Conservation (phyloP, 2,888 invertebrate species). For the Eristalis pertinax region DNA sequence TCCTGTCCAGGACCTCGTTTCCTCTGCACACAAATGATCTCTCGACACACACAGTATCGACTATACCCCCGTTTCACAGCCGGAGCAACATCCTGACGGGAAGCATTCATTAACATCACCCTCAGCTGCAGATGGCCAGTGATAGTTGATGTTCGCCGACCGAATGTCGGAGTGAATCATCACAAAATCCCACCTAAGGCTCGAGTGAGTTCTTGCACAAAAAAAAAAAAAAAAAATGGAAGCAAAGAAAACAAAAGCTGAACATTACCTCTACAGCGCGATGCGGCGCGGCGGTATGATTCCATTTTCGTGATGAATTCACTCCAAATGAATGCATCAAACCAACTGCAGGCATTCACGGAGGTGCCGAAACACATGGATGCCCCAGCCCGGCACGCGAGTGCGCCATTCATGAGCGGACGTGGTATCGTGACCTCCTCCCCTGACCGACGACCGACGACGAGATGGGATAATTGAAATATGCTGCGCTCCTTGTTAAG, state of each 20-base stretch:
- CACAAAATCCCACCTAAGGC: not conserved
- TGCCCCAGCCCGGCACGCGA: not conserved
- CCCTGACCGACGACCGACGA: too few species aligned
- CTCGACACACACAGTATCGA: not conserved
- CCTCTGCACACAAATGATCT: not conserved
- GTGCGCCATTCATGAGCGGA: not conserved
- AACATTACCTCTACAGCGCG: not conserved
- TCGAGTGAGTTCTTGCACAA: too few species aligned
- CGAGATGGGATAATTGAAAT: not conserved
- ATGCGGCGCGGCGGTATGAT: conserved; percentile 1
- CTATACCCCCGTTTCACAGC: not conserved
- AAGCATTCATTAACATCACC: not conserved
- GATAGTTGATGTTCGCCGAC: not conserved
- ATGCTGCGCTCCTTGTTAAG: not conserved
- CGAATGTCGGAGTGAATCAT: not conserved
- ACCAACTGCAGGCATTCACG: not conserved
- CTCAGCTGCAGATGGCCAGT: not conserved
- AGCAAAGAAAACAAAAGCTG: not conserved
- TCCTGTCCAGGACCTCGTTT: not conserved
- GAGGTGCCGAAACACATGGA: not conserved
- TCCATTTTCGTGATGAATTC: not conserved
- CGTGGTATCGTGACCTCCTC: not conserved
- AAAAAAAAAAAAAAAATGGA: too few species aligned
- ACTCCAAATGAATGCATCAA: not conserved
- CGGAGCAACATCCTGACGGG: not conserved